Conservation (phyloP, 2,797 vertebrate species). For the Protonibea diacanthus region DNA sequence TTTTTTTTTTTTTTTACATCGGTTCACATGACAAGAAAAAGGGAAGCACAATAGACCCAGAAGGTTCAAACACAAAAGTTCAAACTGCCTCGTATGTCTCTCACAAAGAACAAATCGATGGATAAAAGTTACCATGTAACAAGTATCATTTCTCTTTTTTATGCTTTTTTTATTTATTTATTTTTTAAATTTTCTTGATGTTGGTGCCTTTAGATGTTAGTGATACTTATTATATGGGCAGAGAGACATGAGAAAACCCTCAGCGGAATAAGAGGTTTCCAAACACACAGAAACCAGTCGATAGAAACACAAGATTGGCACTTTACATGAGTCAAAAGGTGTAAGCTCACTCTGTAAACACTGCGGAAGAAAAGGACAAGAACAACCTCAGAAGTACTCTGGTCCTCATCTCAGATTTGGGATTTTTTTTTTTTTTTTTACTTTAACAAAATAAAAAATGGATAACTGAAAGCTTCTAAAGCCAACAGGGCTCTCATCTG, state of each 20-base stretch:
- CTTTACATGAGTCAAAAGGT: conserved; percentile 87
- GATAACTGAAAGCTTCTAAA: conserved; percentile 27
- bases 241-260: conserved; percentile 66
- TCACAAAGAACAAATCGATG: conserved; percentile 65
- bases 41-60: conserved; percentile 82
- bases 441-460: conserved; percentile 19
- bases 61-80: conserved; percentile 77
- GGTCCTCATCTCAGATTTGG: conserved; percentile 64
- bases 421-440: conserved; percentile 14
- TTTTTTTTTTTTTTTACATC: conserved; percentile 65
- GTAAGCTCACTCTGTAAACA: conserved; percentile 71
- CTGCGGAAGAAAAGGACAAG: conserved; percentile 63
- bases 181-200: conserved; percentile 37
- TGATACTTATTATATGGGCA: conserved; percentile 83
- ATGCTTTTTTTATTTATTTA: conserved; percentile 11
- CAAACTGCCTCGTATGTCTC: conserved; percentile 67
- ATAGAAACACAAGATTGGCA: conserved; percentile 91
- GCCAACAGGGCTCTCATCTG: conserved; percentile 43
- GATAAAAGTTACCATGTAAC: conserved; percentile 73
- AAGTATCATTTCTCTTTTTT: conserved; percentile 67
- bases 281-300: conserved; percentile 88
- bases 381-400: conserved; percentile 76
- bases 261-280: conserved; percentile 68
- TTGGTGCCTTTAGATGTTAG: conserved; percentile 40
- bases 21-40: conserved; percentile 80